phyloP scores from a whole-genome alignment of 2,888 invertebrate species.

The Elysia crispata region DNA sequence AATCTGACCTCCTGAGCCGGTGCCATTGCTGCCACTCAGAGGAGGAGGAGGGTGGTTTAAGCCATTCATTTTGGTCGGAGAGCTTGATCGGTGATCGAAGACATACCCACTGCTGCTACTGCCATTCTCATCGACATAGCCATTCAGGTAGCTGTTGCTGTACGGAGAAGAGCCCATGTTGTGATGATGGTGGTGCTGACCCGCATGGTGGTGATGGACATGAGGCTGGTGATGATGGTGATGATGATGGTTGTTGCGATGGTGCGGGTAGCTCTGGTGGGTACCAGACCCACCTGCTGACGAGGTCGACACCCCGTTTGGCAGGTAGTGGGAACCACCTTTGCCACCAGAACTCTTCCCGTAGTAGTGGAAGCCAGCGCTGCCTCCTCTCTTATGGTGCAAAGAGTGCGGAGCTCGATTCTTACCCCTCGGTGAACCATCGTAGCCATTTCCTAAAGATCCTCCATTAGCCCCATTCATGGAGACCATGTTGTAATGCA shows the following conservation, averaged over 20 bases:
- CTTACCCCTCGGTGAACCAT: constrained; percentile 46
- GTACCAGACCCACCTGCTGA: not conserved
- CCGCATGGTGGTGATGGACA: constrained; percentile 24
- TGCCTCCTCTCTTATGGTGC: constrained; percentile 41
- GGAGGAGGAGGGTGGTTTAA: constrained; percentile 21
- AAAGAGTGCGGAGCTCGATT: constrained; percentile 26
- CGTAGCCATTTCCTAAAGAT: constrained; percentile 39
- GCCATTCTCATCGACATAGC: constrained; percentile 43
- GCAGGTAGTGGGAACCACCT: constrained; percentile 13
- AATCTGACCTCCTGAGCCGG: constrained; percentile 30
- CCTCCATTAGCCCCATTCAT: constrained; percentile 9
- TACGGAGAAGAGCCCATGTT: constrained; percentile 30
- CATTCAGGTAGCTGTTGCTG: constrained; percentile 47
- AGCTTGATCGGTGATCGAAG: constrained; percentile 37
- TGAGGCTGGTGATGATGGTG: not conserved
- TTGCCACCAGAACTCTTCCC: constrained; percentile 46
- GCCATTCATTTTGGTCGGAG: constrained; percentile 47
- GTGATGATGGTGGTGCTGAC: constrained; percentile 44
- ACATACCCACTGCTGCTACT: constrained; percentile 5
- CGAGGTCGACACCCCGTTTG: constrained; percentile 33
- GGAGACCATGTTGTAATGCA: constrained; percentile 41
- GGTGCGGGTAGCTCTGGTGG: constrained; percentile 39
- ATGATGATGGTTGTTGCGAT: not conserved
- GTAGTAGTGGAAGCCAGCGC: constrained; percentile 45
- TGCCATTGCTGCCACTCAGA: constrained; percentile 18